Base-by-base conservation (phyloP, 1,140 invertebrate species). In the Calliphora vicina region DNA sequence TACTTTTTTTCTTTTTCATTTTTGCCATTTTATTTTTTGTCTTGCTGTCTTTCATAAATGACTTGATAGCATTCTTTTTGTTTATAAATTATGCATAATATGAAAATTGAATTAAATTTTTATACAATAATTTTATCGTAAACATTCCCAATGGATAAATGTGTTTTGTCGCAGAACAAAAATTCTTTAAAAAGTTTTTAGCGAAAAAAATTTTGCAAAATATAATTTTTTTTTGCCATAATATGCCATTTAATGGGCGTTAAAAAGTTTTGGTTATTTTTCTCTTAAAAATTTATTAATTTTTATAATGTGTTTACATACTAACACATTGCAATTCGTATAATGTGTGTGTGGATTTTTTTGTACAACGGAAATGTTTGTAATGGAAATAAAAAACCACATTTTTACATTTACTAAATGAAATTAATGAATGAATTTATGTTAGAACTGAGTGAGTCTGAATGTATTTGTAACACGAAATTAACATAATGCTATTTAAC, bases 31-130 rank as follows among this genome's bases (percentile, higher is more conserved):
- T n/a, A n/a, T n/a, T n/a, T n/a, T n/a, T n/a, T n/a, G n/a, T n/a
- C n/a, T 15, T 15, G 4, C 45, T 74, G n/a, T 74, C 8, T 27
- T 26, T 27, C 73, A 42, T 76, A 35, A 74, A 76, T 43, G 74
- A 78, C 42, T 78, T 78, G 29, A 43, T 43, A 26, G 20, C 74
- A 78, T 78, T 78, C 74, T 23, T 78, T 74, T 67, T 78, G 74
- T 78, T 78, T 78, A 43, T 78, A 43, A 78, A 78, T 78, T 78
- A 78, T 78, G 74, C 74, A 78, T 20, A 43, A 78, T 78, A 78
- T 78, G 74, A 45, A 78, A 78, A 78, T 78, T 78, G 42, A 78
- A 78, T 78, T 78, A 78, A 76, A 35, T 78, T 78, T 25, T 73
- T 78, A 67, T n/a, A n/a, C n/a, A n/a, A n/a, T 67, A 67, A 67